These are phyloP conservation scores for Leiothrix lutea DNA, from an alignment of 2,113 vertebrate species.

Conservation along the genomic window DNA sequence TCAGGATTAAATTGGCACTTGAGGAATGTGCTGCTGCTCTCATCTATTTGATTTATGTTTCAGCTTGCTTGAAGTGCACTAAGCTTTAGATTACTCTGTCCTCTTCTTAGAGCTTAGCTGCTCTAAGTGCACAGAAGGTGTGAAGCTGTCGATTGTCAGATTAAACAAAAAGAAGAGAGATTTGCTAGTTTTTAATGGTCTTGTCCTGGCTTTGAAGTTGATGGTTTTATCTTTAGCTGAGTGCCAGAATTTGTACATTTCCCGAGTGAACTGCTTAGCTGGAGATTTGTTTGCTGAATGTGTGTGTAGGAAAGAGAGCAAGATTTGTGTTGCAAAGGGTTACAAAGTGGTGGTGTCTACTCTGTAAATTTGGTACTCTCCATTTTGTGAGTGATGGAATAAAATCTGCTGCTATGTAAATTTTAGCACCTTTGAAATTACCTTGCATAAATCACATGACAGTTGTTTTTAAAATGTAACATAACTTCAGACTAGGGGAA, in stretches of 20 bases:
- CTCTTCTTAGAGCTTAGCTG: not conserved
- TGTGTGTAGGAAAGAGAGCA: not conserved
- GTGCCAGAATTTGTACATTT: not conserved
- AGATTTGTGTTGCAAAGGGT: not conserved
- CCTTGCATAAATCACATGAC: not conserved
- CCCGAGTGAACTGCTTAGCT: not conserved
- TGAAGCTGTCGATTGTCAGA: not conserved
- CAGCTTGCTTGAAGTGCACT: not conserved
- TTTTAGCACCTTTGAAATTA: not conserved
- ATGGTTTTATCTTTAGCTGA: not conserved
- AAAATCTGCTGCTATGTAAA: not conserved
- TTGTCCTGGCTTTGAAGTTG: not conserved
- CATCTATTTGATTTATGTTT: not conserved
- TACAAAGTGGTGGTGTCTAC: not conserved
- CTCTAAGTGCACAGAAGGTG: not conserved
- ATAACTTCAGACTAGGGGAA: not conserved
- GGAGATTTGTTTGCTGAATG: not conserved
- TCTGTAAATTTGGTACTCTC: not conserved
- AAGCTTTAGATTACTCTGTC: not conserved
- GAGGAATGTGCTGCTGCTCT: not conserved
- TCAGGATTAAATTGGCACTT: not conserved
- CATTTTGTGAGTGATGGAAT: not conserved
- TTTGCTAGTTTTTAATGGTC: not conserved
- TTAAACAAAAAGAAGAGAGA: not conserved
- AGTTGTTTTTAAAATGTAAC: not conserved